These are phyloP conservation scores for Formica selysi DNA, from an alignment of 1,140 invertebrate species.

Conservation along the genomic window DNA sequence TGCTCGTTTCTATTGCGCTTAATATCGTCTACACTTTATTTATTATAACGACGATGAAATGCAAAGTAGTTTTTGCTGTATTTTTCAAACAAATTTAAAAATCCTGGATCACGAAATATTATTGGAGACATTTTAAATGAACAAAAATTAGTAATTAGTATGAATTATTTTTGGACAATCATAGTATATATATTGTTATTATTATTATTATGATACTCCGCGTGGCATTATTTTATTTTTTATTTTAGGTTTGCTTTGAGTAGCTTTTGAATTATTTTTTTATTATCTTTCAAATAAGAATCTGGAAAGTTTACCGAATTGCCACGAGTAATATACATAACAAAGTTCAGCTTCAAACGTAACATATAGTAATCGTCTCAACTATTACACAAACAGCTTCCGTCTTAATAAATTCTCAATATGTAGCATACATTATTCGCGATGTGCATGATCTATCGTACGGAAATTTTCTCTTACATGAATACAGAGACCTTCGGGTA, in stretches of 20 bases:
- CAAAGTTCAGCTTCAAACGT: constrained; percentile 8
- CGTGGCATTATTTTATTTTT: constrained; percentile 21
- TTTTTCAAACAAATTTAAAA: neutral
- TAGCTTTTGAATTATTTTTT: neutral
- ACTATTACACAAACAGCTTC: neutral
- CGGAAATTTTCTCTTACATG: constrained; percentile 1
- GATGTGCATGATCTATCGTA: neutral
- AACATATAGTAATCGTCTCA: neutral
- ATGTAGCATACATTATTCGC: constrained; percentile 1
- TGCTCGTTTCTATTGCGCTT: neutral
- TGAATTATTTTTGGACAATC: neutral
- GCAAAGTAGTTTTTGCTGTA: neutral
- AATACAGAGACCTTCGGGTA: neutral
- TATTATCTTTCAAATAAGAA: constrained; percentile 20
- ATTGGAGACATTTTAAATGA: neutral
- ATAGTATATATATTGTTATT: too few species aligned
- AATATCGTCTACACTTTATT: neutral
- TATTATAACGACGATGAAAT: neutral
- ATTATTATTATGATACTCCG: too few species aligned
- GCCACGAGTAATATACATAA: neutral
- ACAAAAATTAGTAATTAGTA: neutral
- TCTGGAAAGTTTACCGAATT: neutral
- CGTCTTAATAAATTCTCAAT: constrained; percentile 27
- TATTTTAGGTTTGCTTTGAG: neutral
- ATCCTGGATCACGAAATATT: neutral